Evolutionary conservation across 2,113 vertebrate species (phyloP).

Genomic region (Dinomys branickii): DNA sequence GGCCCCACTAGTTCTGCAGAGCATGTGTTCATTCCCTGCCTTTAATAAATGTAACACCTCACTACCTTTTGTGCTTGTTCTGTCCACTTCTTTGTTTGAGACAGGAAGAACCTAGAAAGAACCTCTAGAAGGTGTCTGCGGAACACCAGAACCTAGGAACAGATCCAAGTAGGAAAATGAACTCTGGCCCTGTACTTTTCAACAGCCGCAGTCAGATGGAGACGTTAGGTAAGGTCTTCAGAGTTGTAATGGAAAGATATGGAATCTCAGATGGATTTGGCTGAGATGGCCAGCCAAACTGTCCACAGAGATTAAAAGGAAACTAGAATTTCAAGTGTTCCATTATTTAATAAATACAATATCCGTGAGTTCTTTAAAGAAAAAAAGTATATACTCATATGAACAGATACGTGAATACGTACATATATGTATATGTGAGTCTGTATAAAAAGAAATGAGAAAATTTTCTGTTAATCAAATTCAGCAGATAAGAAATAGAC

Average conservation of each 20-base stretch:
- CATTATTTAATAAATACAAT: conserved; percentile 22
- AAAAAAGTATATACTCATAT: neutral
- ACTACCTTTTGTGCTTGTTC: neutral
- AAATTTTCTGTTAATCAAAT: neutral
- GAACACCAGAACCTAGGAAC: neutral
- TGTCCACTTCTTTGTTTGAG: neutral
- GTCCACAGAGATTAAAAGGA: conserved; percentile 5
- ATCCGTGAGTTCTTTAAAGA: neutral
- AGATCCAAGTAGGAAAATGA: conserved; percentile 10
- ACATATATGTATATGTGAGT: neutral
- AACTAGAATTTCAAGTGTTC: neutral
- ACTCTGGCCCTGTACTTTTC: neutral
- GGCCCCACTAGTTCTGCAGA: neutral
- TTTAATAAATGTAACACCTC: neutral
- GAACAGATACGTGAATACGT: neutral
- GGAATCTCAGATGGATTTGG: neutral
- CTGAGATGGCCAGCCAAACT: neutral
- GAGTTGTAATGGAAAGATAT: neutral
- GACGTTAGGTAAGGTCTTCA: neutral
- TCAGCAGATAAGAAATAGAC: neutral
- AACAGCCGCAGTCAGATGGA: neutral
- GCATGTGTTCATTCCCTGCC: neutral
- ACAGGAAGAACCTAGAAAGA: neutral
- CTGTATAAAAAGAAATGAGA: neutral
- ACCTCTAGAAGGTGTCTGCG: neutral